Conservation (phyloP, 2,888 invertebrate genomes). For the Melanostoma mellinum region DNA sequence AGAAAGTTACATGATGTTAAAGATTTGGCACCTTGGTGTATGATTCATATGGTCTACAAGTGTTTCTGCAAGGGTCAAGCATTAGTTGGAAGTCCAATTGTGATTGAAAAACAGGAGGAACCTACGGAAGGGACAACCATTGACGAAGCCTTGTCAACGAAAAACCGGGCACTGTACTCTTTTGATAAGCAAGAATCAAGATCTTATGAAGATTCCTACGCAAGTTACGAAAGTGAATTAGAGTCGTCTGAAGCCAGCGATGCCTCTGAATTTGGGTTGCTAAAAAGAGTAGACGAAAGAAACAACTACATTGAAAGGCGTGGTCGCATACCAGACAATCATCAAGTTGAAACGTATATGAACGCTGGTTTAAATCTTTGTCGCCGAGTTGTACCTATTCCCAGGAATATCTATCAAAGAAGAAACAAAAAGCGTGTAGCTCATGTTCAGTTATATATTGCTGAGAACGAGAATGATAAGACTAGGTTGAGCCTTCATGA, state of each 20-base stretch:
- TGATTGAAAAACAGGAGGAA: conserved; percentile 77
- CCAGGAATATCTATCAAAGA: conserved; percentile 75
- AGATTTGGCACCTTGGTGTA: conserved; percentile 86
- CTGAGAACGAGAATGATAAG: conserved; percentile 74
- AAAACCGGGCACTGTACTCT: conserved; percentile 77
- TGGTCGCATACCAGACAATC: conserved; percentile 44
- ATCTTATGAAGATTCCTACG: neutral
- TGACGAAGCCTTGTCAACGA: conserved; percentile 14
- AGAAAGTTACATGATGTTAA: conserved; percentile 78
- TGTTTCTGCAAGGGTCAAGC: conserved; percentile 85
- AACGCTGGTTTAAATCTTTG: conserved; percentile 69
- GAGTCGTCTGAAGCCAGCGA: conserved; percentile 23
- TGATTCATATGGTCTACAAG: conserved; percentile 86
- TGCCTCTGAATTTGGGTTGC: neutral
- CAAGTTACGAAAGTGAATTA: conserved; percentile 17
- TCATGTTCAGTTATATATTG: conserved; percentile 65
- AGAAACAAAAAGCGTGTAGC: conserved; percentile 76
- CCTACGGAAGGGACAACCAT: conserved; percentile 1
- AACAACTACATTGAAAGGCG: conserved; percentile 40
- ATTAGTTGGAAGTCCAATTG: conserved; percentile 77
- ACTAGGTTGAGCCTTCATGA: conserved; percentile 74
- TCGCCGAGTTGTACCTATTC: conserved; percentile 77
- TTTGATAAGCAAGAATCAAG: conserved; percentile 77
- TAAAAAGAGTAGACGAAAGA: conserved; percentile 37
- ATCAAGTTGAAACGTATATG: conserved; percentile 45